Base-by-base conservation (phyloP, 2,888 invertebrate genomes). In the Microlaimidae sp. region DNA sequence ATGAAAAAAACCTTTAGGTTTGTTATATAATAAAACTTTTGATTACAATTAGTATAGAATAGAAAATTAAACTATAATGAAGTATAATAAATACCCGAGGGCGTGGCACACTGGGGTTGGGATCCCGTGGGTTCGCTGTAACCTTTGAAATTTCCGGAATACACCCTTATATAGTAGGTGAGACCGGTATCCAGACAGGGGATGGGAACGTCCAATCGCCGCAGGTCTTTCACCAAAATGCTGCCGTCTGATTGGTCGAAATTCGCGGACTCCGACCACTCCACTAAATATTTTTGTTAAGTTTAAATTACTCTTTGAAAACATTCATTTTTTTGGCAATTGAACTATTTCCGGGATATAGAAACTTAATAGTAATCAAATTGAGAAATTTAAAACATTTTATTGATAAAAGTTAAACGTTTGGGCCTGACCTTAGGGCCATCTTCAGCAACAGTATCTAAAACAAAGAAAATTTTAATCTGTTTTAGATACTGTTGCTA, bases 121-220 rank as follows among this genome's bases (percentile, higher is more conserved):
- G 88, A 82, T 13, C 78, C 76, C 38, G 81, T 77, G 65, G 78
- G 83, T 17, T 79, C 76, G 28, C 90, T 87, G 78, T 82, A 92
- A 1, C 90, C 92, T 69, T 85, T 86, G 58, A 90, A 77, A 69
- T 93, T 93, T 49, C 92, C 90, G 49, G 87, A 85, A n/a, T 83
- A 79, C 0, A 87, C 85, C 57, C 92, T 78, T 71, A 92, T 85
- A 74, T 82, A 86, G 74, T 90, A 92, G 58, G 82, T 78, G 23
- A 82, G 78, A 3, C 90, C 89, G 61, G 85, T 81, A n/a, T 80
- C 80, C 56, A 93, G 76, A 43, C 83, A 82, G n/a, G 78, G 78
- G 56, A 82, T 76, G 55, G 75, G 75, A 62, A 78, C 79, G 59
- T 78, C 77, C 52, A 78, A 73, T 60, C 77, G 76, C 55, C 79